Evolutionary conservation across 2,888 invertebrate species (phyloP), one percentile per base, ranked within the genome.

Genomic region (Monochamus alternatus): DNA sequence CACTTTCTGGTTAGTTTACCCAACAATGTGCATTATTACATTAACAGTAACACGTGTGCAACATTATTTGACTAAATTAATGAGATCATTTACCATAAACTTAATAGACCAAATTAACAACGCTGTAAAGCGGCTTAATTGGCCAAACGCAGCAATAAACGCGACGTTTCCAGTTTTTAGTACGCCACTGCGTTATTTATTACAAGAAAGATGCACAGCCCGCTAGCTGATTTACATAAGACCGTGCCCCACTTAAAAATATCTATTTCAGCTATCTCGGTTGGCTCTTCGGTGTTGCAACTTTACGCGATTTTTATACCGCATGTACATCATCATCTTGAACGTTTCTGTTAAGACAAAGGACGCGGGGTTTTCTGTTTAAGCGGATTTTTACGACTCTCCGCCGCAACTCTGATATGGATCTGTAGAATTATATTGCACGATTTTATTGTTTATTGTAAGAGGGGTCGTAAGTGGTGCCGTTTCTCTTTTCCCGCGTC

Each of bases 161-260:
- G 44, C 47, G 12, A 64, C 44, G 22, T 38, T 9, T 38, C 4
- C 9, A 47, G 47, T 47, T 12, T 30, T 47, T 12, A 32, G 59
- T 43, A 47, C 69, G 69, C 60, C 69, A 60, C 69, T 69, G 69
- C 38, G 12, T 62, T 60, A 47, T 62, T 69, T 62, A 69, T 69
- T 73, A 47, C 67, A 62, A 71, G 71, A 74, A 71, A 71, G 67
- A 74, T 55, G 69, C 71, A 71, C 60, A 59, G 74, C 62, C 62
- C 62, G 59, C 44, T 75, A 75, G 76, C 78, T 78, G 76, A 81
- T 83, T 83, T 83, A 78, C 81, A 83, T 83, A 81, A 83, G 81
- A 78, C 81, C 81, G 75, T 81, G 83, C 79, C 81, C 81, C 76
- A 83, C 81, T 79, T 81, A 75, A 76, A 72, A 81, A 80, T 75